Percentiles rank a stretch among this genome's conserved stretches.
Conservation (phyloP, 2,888 invertebrate species). For the Apodemia hepburni region DNA sequence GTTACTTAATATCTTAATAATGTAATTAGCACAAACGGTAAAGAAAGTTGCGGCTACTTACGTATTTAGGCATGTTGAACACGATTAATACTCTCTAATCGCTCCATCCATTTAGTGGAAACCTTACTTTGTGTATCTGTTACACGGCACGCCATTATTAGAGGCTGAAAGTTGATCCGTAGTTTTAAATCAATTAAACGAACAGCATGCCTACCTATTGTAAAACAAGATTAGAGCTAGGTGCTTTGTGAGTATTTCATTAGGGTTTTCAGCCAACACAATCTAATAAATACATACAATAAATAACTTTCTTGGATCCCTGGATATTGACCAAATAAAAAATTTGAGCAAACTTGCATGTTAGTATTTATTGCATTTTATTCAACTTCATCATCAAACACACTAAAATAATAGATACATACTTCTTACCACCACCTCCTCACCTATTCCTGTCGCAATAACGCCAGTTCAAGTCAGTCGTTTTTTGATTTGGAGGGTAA, state of each 20-base stretch:
- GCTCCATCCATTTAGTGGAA: slow-evolving; percentile 69
- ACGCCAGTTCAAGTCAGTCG: no score
- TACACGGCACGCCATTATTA: slow-evolving; percentile 55
- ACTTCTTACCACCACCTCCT: no score
- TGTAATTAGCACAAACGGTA: slow-evolving; percentile 7
- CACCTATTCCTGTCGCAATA: no score
- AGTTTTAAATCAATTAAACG: slow-evolving; percentile 64
- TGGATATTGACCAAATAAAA: no score
- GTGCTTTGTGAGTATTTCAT: not conserved
- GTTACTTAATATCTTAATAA: not conserved
- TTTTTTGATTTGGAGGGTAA: no score
- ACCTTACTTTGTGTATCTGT: slow-evolving; percentile 49
- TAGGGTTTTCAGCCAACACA: no score
- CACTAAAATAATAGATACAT: no score
- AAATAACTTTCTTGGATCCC: no score
- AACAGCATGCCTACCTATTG: slow-evolving; percentile 50
- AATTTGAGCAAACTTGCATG: no score
- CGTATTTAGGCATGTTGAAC: slow-evolving; percentile 39
- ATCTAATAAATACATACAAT: no score
- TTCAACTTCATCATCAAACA: no score
- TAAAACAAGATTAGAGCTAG: slow-evolving; percentile 36
- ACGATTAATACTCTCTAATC: slow-evolving; percentile 52
- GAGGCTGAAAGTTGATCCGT: slow-evolving; percentile 58
- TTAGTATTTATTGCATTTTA: no score
- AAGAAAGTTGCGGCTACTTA: slow-evolving; percentile 27